phyloP scores from a whole-genome alignment of 2,888 invertebrate genomes.

The Leptura quadrifasciata region DNA sequence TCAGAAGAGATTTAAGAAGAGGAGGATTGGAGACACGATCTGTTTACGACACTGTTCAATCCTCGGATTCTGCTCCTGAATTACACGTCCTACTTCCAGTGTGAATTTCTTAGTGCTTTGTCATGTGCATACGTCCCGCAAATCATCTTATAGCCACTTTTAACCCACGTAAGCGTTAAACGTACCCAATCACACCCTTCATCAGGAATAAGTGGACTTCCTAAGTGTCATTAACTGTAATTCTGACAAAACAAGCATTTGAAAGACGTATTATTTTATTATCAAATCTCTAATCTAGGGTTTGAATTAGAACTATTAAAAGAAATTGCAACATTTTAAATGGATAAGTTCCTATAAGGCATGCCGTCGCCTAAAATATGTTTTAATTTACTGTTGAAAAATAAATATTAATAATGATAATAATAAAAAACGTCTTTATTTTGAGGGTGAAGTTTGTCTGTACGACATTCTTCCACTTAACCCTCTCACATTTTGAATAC shows the following conservation, averaged over 20 bases:
- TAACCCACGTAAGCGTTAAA: slow-evolving; percentile 23
- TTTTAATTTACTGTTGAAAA: too few species aligned
- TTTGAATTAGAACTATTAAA: too few species aligned
- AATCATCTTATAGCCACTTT: slow-evolving; percentile 44
- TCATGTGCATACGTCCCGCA: slow-evolving; percentile 51
- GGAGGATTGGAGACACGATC: slow-evolving; percentile 70
- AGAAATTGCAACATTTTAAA: too few species aligned
- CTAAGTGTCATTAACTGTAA: slow-evolving; percentile 9
- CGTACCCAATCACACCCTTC: slow-evolving; percentile 23
- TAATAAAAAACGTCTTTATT: too few species aligned
- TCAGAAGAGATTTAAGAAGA: slow-evolving; percentile 65
- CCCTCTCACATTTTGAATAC: too few species aligned
- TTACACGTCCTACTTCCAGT: slow-evolving; percentile 63
- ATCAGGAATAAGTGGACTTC: slow-evolving; percentile 27
- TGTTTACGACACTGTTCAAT: slow-evolving; percentile 73
- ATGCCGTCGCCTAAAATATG: too few species aligned
- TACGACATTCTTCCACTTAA: too few species aligned
- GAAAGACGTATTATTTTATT: not conserved
- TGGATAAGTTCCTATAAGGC: too few species aligned
- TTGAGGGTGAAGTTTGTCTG: too few species aligned
- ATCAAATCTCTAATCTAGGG: not conserved
- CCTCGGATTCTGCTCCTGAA: slow-evolving; percentile 68
- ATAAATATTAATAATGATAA: too few species aligned
- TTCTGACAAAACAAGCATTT: slow-evolving; percentile 8
- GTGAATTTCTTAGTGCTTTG: slow-evolving; percentile 51